Base-by-base conservation (phyloP, 2,888 invertebrate genomes). In the Aproaerema taeniolella region DNA sequence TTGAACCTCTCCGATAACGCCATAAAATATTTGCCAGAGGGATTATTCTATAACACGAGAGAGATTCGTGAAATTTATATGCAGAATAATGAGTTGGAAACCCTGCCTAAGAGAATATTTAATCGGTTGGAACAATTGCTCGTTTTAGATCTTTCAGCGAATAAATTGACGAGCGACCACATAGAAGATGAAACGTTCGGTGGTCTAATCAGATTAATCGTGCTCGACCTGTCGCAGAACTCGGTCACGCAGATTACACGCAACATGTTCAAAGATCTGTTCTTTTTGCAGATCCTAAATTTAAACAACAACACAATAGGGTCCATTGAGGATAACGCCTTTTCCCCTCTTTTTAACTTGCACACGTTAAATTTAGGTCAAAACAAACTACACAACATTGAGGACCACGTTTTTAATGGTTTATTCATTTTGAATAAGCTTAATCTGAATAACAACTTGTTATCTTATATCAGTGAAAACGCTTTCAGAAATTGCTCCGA, bases 401-500 rank as follows among this genome's bases (percentile, higher is more conserved):
- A 94, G 53, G 91, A 93, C 52, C 91, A 92, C 54, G 88, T 95
- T 50, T 94, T 95, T 80, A 94, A 95, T 73, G 95, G 95, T 25
- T 85, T 95, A 36, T 94, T 92, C 74, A 94, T 95, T 47, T 83
- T 96, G 40, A 94, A 93, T 61, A 94, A 95, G 68, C 86, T 96
- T 37, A 95, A 93, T 43, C 85, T 96, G 46, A 95, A 95, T 66
- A 94, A 94, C 63, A 96, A 96, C 75, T 79, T 93, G 51, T 88
- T 96, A 43, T 90, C 91, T 48, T 92, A 89, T 60, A 89, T 95
- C 42, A 93, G 94, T 68, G 88, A 91, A 34, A 90, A 92, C 59
- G 93, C 95, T 36, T 95, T 96, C 69, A 91, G 91, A 71, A 96
- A 96, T 78, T 96, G 94, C 80, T 94, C 93, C 12, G 93, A 94